Evolutionary conservation across 92 coral and sea anemone species (phyloP).

Genomic region (Desmophyllum pertusum): DNA sequence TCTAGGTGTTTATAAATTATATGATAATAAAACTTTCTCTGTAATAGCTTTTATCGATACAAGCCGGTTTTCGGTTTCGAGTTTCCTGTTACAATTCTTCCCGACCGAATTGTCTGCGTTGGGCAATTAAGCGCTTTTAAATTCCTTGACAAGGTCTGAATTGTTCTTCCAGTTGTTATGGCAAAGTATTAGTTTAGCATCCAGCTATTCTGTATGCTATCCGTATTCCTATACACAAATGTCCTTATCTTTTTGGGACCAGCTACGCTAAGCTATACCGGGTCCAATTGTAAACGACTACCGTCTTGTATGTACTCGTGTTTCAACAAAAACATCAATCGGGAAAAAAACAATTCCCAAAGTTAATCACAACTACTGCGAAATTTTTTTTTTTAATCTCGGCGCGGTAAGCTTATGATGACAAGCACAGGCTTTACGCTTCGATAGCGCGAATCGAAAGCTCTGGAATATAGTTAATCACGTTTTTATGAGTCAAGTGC

Average conservation of each 20-base stretch:
- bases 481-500: conserved; percentile 7
- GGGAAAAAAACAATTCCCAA: neutral
- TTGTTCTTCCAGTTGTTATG: conserved; percentile 22
- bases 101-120: conserved; percentile 1
- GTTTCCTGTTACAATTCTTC: neutral
- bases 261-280: neutral
- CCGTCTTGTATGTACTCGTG: neutral
- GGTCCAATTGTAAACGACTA: neutral
- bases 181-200: neutral
- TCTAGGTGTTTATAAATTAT: conserved; percentile 23
- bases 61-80: neutral
- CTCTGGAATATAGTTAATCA: conserved; percentile 25
- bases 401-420: neutral
- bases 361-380: neutral
- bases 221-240: neutral
- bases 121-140: conserved; percentile 2
- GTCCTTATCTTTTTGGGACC: neutral
- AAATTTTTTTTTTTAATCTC: neutral
- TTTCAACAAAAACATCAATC: conserved; percentile 26
- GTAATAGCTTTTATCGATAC: neutral
- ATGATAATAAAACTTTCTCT: neutral
- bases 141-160: conserved; percentile 10
- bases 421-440: neutral
- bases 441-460: conserved; percentile 24
- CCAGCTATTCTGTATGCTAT: neutral